Evolutionary conservation across 2,113 vertebrate species (phyloP).

Genomic region (Alexandromys fortis): DNA sequence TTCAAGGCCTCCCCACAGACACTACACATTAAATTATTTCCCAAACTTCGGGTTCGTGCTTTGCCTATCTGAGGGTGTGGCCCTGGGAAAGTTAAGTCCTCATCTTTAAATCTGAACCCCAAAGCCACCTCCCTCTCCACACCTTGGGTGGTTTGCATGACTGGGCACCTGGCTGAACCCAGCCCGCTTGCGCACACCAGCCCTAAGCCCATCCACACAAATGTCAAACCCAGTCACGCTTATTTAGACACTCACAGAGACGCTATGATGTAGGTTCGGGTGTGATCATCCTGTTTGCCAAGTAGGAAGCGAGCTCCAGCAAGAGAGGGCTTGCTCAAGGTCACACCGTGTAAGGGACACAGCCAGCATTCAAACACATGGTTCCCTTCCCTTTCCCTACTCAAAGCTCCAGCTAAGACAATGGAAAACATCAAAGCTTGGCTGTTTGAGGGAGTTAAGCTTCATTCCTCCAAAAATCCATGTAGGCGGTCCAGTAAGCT

Average conservation of each 20-base stretch:
- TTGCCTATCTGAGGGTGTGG: neutral
- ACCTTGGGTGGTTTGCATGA: neutral
- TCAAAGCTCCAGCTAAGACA: neutral
- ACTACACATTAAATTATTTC: neutral
- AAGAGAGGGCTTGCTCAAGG: constrained; percentile 18
- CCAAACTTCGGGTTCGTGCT: constrained; percentile 8
- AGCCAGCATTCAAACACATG: neutral
- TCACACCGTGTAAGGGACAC: neutral
- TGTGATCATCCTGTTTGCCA: neutral
- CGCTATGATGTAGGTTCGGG: neutral
- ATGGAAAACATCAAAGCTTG: neutral
- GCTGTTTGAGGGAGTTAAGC: neutral
- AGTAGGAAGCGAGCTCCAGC: neutral
- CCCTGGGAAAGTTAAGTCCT: neutral
- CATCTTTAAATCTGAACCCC: neutral
- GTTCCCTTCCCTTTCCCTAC: neutral
- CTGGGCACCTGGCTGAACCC: neutral
- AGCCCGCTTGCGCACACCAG: neutral
- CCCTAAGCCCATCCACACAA: neutral
- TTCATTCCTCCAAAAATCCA: neutral
- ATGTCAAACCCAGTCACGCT: neutral
- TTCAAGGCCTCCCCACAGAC: neutral
- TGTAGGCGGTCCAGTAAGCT: neutral
- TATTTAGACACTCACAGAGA: neutral
- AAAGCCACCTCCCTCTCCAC: neutral